Conservation (phyloP, 2,113 vertebrate genomes). For the Piprites chloris region DNA sequence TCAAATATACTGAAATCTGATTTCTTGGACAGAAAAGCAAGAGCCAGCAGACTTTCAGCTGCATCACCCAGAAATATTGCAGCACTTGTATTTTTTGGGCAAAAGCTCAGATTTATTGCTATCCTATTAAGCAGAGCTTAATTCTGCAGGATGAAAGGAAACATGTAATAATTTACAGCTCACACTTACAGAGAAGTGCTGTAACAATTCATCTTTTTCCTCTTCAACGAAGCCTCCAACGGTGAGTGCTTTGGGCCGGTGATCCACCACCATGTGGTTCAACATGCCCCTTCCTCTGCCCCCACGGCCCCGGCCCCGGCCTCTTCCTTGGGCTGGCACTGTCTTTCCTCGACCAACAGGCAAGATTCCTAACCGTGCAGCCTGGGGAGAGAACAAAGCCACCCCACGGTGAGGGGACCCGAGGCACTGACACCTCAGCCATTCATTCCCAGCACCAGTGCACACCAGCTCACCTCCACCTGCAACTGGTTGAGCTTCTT, state of each 20-base stretch:
- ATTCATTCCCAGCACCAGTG: fast-evolving
- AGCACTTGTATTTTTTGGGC: background rate
- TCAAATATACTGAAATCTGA: background rate
- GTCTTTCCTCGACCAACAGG: constrained; percentile 84
- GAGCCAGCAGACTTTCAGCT: background rate
- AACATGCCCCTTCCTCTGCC: constrained; percentile 76
- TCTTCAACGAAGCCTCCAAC: constrained; percentile 88
- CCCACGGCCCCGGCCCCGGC: constrained; percentile 86
- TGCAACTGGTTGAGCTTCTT: constrained; percentile 92
- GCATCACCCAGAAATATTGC: background rate
- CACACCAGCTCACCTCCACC: constrained; percentile 82
- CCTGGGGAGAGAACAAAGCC: constrained; percentile 66
- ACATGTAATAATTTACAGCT: fast-evolving
- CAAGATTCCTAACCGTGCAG: constrained; percentile 89
- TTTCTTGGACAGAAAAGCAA: background rate
- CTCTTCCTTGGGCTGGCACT: constrained; percentile 64
- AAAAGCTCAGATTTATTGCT: background rate
- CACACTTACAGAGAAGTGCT: constrained; percentile 91
- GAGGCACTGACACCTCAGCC: fast-evolving
- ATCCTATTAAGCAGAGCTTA: background rate
- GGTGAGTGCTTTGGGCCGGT: constrained; percentile 88
- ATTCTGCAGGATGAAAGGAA: background rate
- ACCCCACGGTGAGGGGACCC: fast-evolving
- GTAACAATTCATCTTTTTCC: constrained; percentile 93
- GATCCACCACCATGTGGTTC: constrained; percentile 97